Percentiles rank a stretch among this genome's conserved stretches.
phyloP scores from a whole-genome alignment of 2,113 vertebrate genomes.

The Rattus rattus region DNA sequence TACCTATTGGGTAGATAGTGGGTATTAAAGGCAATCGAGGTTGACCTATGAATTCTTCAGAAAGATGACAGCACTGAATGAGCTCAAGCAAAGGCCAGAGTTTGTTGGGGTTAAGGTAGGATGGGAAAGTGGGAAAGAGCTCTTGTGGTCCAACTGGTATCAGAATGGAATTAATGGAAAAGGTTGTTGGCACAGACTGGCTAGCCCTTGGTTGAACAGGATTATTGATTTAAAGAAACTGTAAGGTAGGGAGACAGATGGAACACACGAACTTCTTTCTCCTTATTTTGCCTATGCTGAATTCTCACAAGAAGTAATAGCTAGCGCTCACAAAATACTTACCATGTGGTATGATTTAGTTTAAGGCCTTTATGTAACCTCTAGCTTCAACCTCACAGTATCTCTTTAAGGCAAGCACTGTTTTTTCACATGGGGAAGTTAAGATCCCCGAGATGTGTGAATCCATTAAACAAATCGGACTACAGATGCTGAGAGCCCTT shows the following conservation, averaged over 20 bases:
- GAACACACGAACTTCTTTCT: not conserved
- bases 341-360: constrained; percentile 1
- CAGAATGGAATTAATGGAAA: not conserved
- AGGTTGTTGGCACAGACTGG: not conserved
- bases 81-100: not conserved
- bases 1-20: not conserved
- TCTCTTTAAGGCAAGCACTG: not conserved
- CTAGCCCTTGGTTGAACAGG: not conserved
- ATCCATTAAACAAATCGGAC: not conserved
- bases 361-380: not conserved
- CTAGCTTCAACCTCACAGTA: not conserved
- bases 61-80: not conserved
- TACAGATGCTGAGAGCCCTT: not conserved
- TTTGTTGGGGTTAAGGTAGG: not conserved
- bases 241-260: not conserved
- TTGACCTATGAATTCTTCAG: not conserved
- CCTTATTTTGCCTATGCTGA: constrained; percentile 8
- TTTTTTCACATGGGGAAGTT: not conserved
- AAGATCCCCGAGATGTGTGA: not conserved
- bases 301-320: not conserved
- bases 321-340: not conserved
- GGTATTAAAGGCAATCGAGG: not conserved
- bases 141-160: not conserved
- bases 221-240: not conserved
- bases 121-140: not conserved